phyloP scores from a whole-genome alignment of 2,888 invertebrate species.

The Nymphalis polychloros region DNA sequence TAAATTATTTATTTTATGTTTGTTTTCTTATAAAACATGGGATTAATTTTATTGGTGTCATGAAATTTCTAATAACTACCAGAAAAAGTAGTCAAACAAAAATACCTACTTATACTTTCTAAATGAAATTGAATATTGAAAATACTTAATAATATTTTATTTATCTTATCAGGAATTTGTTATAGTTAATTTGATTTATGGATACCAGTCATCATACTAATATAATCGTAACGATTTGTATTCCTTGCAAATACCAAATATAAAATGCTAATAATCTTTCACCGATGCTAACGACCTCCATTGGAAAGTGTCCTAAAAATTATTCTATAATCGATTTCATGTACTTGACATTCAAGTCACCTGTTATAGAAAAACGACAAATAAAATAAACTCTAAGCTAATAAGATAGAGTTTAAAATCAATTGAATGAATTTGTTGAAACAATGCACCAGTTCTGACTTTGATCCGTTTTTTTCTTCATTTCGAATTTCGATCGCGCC shows the following conservation, averaged over 20 bases:
- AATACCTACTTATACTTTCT: neutral
- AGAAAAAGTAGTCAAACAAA: no score
- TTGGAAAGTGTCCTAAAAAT: constrained; percentile 72
- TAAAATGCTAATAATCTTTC: constrained; percentile 60
- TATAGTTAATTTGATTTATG: neutral
- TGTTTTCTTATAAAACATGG: no score
- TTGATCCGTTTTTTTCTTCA: constrained; percentile 54
- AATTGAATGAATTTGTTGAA: constrained; percentile 2
- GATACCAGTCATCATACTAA: neutral
- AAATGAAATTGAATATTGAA: neutral
- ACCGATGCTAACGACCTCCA: constrained; percentile 53
- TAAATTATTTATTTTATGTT: neutral
- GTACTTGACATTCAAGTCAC: constrained; percentile 73
- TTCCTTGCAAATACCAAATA: constrained; percentile 28
- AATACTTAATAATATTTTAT: neutral
- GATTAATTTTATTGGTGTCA: no score
- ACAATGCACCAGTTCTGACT: constrained; percentile 43
- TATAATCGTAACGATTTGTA: constrained; percentile 20
- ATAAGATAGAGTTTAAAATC: constrained; percentile 11
- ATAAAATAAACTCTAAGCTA: constrained; percentile 11
- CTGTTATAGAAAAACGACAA: constrained; percentile 26
- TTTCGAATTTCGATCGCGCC: constrained; percentile 64
- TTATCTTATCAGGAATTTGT: no score
- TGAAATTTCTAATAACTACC: no score
- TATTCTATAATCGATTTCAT: constrained; percentile 71